Evolutionary conservation across 1,140 invertebrate genomes (phyloP).

Genomic region (Macrosteles quadrilineatus): DNA sequence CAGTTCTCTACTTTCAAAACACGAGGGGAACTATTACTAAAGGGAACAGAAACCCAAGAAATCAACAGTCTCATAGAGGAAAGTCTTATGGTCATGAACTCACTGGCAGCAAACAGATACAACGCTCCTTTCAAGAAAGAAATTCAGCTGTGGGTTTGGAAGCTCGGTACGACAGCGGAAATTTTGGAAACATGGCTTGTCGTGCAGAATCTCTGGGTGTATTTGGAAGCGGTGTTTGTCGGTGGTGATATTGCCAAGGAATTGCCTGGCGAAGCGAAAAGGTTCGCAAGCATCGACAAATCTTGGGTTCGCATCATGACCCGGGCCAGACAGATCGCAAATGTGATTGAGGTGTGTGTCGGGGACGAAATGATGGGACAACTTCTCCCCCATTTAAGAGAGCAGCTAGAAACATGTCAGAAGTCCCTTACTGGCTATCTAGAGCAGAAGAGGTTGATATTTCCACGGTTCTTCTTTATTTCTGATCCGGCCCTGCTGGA

Average conservation of each 20-base stretch:
- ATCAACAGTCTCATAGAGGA: conserved; percentile 82
- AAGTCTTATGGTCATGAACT: conserved; percentile 85
- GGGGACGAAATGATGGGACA: conserved; percentile 80
- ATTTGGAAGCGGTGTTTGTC: conserved; percentile 88
- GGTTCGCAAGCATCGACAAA: conserved; percentile 79
- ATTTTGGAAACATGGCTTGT: conserved; percentile 84
- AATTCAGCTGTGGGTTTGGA: conserved; percentile 79
- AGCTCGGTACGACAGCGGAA: conserved; percentile 79
- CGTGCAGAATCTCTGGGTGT: conserved; percentile 90
- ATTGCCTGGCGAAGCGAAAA: conserved; percentile 76
- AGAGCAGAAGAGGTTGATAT: conserved; percentile 79
- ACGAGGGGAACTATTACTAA: conserved; percentile 79
- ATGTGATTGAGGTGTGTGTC: conserved; percentile 83
- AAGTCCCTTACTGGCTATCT: conserved; percentile 88
- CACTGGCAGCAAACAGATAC: conserved; percentile 81
- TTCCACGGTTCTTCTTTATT: conserved; percentile 89
- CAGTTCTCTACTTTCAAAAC: conserved; percentile 80
- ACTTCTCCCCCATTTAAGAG: conserved; percentile 75
- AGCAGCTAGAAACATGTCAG: conserved; percentile 87
- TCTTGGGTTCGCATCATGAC: conserved; percentile 86
- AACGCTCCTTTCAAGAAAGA: conserved; percentile 84
- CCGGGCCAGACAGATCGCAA: conserved; percentile 74
- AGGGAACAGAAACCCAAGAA: conserved; percentile 74
- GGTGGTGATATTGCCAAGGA: conserved; percentile 90
- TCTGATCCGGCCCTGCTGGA: conserved; percentile 86